A percentile compares a stretch with the other conserved stretches of the same genome.
Evolutionary conservation across 2,113 vertebrate genomes (phyloP).

Genomic region (Leptosomus discolor): DNA sequence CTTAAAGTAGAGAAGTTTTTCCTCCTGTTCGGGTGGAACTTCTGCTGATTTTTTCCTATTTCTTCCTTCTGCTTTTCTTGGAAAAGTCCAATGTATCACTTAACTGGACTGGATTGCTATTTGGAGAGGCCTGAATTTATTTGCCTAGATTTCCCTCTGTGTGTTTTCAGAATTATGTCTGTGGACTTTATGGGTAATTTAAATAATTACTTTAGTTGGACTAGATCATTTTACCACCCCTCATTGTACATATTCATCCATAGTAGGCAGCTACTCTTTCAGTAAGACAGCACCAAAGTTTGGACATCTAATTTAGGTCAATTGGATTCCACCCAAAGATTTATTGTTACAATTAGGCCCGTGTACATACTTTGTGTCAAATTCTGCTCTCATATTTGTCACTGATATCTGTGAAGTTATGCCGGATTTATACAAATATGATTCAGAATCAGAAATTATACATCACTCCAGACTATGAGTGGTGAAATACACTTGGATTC

Average conservation of each 20-base stretch:
- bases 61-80: not conserved
- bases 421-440: not conserved
- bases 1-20: too few species aligned
- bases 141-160: not conserved
- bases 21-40: too few species aligned
- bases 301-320: not conserved
- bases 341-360: not conserved
- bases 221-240: not conserved
- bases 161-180: not conserved
- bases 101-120: not conserved
- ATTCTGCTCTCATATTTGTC: not conserved
- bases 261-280: not conserved
- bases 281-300: not conserved
- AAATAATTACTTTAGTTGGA: not conserved
- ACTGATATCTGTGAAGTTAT: not conserved
- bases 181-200: not conserved
- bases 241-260: not conserved
- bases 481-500: not conserved
- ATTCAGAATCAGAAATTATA: not conserved
- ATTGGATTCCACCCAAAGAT: not conserved
- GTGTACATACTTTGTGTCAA: not conserved
- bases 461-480: not conserved
- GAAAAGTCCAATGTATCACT: not conserved
- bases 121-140: not conserved
- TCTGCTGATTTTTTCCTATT: not conserved